phyloP scores from a whole-genome alignment of 2,797 vertebrate species.

The Pelobates cultripes region DNA sequence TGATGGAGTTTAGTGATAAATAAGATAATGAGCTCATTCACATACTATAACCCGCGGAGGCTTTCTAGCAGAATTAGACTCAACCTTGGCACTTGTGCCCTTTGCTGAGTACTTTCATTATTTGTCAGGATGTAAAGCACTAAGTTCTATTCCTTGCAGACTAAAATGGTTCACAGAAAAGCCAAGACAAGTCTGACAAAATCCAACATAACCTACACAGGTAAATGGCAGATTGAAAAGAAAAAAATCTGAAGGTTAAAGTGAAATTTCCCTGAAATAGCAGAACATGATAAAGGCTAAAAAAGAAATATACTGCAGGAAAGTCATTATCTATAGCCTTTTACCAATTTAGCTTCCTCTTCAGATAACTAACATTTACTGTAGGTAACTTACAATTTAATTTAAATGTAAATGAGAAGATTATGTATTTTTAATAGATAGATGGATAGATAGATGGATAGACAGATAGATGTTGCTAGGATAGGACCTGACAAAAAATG shows the following conservation, averaged over 20 bases:
- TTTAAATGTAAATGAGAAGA: too few species aligned
- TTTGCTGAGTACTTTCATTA: background rate
- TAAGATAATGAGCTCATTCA: background rate
- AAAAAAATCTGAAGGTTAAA: background rate
- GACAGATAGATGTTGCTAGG: too few species aligned
- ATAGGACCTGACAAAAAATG: too few species aligned
- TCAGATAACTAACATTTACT: too few species aligned
- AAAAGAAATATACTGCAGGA: too few species aligned
- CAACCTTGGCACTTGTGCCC: background rate
- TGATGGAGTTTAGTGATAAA: background rate
- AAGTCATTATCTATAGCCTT: too few species aligned
- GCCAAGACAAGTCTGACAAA: conserved; percentile 6
- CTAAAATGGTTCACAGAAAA: background rate
- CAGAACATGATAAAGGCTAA: background rate
- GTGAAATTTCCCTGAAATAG: background rate
- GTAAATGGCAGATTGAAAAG: conserved; percentile 1
- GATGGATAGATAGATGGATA: too few species aligned
- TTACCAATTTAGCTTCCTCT: too few species aligned
- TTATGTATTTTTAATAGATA: too few species aligned
- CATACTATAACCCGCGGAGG: background rate
- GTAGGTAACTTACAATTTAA: too few species aligned
- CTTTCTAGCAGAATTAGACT: background rate
- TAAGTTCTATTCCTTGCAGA: background rate
- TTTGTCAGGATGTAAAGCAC: background rate
- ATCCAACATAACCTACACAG: conserved; percentile 1